Percentiles rank a stretch among this genome's conserved stretches.
Evolutionary conservation across 2,113 vertebrate species (phyloP).

Genomic region (Andinoacara biseriatus): DNA sequence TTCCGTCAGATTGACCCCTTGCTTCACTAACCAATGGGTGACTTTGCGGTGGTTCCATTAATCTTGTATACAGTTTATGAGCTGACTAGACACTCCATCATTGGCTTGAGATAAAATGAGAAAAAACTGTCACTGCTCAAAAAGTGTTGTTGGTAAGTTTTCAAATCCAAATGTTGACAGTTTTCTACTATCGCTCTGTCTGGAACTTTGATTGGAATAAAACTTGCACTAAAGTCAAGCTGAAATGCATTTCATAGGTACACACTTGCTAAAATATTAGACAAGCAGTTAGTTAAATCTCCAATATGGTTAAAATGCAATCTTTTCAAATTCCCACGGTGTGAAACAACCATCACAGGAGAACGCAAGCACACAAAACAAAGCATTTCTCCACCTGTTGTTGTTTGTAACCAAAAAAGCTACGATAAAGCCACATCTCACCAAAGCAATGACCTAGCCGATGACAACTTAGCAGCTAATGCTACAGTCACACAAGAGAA

Average conservation of each 20-base stretch:
- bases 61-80: neutral
- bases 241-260: neutral
- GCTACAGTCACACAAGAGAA: neutral
- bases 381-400: neutral
- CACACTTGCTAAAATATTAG: neutral
- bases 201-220: neutral
- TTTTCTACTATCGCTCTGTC: neutral
- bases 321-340: neutral
- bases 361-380: neutral
- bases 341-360: neutral
- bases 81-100: neutral
- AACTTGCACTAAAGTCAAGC: neutral
- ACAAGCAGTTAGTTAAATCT: neutral
- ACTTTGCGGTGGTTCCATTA: neutral
- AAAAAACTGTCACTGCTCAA: neutral
- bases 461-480: neutral
- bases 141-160: neutral
- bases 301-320: neutral
- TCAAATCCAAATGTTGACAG: neutral
- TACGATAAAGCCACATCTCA: neutral
- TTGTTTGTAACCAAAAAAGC: neutral
- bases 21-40: neutral
- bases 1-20: neutral
- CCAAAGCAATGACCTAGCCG: neutral
- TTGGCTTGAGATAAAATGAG: neutral